phyloP scores from a whole-genome alignment of 2,113 vertebrate species.

The Caracal caracal region DNA sequence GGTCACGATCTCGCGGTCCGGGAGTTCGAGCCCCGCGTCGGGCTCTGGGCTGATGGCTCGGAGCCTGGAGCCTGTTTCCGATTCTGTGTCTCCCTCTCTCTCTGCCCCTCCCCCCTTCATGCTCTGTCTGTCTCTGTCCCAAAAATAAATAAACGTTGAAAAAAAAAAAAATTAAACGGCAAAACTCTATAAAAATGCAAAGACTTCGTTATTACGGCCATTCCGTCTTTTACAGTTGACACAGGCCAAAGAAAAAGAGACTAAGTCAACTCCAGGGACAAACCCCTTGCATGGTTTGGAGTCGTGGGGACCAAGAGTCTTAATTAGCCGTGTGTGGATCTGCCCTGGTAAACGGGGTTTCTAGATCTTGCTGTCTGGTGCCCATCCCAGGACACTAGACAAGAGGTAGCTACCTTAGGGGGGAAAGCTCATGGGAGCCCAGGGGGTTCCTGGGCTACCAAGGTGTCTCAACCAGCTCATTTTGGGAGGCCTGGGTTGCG shows the following conservation, averaged over 20 bases:
- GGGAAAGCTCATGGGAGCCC: not conserved
- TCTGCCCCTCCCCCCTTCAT: too few relatives aligned
- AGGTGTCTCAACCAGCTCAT: not conserved
- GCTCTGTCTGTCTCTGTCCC: too few relatives aligned
- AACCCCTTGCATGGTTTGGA: not conserved
- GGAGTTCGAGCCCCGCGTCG: too few relatives aligned
- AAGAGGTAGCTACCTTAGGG: not conserved
- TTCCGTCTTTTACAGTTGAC: not conserved
- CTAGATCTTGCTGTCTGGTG: not conserved
- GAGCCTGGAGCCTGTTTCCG: too few relatives aligned
- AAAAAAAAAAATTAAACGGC: too few relatives aligned
- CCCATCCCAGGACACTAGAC: accelerated
- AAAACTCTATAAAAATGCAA: not conserved
- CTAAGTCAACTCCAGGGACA: not conserved
- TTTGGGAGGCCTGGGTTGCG: accelerated
- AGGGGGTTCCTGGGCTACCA: not conserved
- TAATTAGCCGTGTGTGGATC: not conserved
- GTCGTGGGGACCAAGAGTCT: not conserved
- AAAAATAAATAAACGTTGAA: too few relatives aligned
- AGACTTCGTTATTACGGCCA: not conserved
- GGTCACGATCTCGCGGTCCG: too few relatives aligned
- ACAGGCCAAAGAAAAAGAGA: not conserved
- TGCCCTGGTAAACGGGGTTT: not conserved
- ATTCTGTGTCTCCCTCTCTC: too few relatives aligned
- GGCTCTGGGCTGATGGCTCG: too few relatives aligned